Evolutionary conservation across 2,113 vertebrate genomes (phyloP).

Genomic region (Silurus glanis): DNA sequence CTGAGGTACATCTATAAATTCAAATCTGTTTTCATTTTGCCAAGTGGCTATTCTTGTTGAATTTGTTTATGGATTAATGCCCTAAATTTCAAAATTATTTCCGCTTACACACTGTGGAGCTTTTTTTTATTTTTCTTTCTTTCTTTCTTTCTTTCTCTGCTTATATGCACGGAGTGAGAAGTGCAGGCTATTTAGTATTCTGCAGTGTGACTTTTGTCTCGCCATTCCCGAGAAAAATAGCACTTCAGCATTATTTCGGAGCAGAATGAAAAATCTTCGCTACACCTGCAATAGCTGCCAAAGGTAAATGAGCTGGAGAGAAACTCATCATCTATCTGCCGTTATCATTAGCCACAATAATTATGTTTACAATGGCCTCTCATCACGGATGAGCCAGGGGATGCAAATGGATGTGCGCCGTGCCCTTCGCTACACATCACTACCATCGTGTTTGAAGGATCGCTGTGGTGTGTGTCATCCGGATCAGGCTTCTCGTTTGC

Average conservation of each 20-base stretch:
- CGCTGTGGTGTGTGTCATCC: slow-evolving; percentile 54
- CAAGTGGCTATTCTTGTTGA: slow-evolving; percentile 21
- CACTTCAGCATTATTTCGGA: slow-evolving; percentile 47
- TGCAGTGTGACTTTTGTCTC: slow-evolving; percentile 35
- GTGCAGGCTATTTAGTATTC: slow-evolving; percentile 41
- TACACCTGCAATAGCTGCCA: slow-evolving; percentile 55
- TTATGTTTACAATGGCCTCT: slow-evolving; percentile 60
- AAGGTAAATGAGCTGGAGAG: slow-evolving; percentile 57
- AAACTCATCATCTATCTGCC: slow-evolving; percentile 58
- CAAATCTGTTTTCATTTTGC: slow-evolving; percentile 3
- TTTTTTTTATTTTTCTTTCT: background rate
- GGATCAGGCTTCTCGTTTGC: slow-evolving; percentile 51
- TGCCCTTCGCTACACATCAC: slow-evolving; percentile 22
- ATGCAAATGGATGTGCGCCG: slow-evolving; percentile 48
- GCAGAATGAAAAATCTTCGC: slow-evolving; percentile 49
- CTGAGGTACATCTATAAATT: slow-evolving; percentile 19
- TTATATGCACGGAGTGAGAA: slow-evolving; percentile 4
- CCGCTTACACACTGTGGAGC: background rate
- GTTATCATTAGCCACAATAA: slow-evolving; percentile 60
- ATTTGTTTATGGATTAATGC: slow-evolving; percentile 28
- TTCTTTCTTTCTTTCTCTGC: background rate
- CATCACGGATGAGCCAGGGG: slow-evolving; percentile 51
- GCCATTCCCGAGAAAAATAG: slow-evolving; percentile 45
- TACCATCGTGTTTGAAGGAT: slow-evolving; percentile 53
- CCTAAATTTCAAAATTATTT: slow-evolving; percentile 14